Evolutionary conservation across 1,140 invertebrate genomes (phyloP).

Genomic region (Aphelenchoides besseyi): DNA sequence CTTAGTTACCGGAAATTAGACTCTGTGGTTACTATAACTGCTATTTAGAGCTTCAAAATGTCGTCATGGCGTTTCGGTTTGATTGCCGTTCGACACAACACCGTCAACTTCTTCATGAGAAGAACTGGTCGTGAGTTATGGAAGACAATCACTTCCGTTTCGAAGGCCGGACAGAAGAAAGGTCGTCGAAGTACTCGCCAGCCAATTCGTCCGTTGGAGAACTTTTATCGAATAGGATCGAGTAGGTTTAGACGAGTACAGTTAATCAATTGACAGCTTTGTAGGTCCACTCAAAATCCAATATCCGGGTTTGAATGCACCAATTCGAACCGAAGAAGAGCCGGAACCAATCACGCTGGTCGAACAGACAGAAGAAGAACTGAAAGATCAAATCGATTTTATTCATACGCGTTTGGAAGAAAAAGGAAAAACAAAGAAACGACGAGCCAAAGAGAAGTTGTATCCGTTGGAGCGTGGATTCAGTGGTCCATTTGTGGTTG

Average conservation of each 20-base stretch:
- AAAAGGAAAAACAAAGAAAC: conserved; percentile 38
- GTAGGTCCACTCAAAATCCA: conserved; percentile 74
- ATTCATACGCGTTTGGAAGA: conserved; percentile 14
- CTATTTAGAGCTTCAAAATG: conserved; percentile 14
- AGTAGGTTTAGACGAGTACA: conserved; percentile 35
- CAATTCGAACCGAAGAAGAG: conserved; percentile 71
- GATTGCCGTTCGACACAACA: conserved; percentile 38
- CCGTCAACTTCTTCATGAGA: conserved; percentile 60
- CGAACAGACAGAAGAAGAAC: conserved; percentile 58
- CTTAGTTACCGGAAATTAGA: too few relatives aligned
- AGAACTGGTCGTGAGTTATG: conserved; percentile 76
- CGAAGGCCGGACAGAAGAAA: conserved; percentile 88
- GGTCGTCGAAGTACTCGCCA: conserved; percentile 81
- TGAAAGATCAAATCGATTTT: conserved; percentile 24
- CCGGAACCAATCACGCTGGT: conserved; percentile 45
- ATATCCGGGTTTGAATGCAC: conserved; percentile 85
- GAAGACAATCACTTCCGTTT: conserved; percentile 88
- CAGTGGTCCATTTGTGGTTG: conserved; percentile 63
- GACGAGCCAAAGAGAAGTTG: conserved; percentile 50
- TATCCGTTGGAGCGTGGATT: conserved; percentile 64
- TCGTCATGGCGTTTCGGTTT: not conserved
- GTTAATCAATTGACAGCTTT: conserved; percentile 22
- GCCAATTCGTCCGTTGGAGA: conserved; percentile 80
- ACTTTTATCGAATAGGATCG: conserved; percentile 79
- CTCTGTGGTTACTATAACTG: conserved; percentile 16